Base-by-base conservation (phyloP, 2,888 invertebrate species). In the Dexiosoma caninum region DNA sequence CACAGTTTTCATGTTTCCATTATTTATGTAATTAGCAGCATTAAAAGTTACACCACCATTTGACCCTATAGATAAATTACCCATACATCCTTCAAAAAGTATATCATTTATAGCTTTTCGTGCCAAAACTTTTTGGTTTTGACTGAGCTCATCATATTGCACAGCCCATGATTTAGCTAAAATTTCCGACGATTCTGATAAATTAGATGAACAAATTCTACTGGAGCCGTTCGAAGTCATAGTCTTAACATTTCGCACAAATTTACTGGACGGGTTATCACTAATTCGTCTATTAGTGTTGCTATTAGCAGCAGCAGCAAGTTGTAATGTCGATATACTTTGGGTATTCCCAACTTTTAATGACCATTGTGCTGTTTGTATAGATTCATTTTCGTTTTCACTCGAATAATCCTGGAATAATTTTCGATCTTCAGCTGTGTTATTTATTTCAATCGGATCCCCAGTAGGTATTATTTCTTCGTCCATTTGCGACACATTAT, bases 41-140 rank as follows among this genome's bases (percentile, higher is more conserved):
- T 30, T 32, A n/a, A 57, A 19, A 1, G 30, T 64, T 19, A 81
- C 77, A 16, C 69, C 62, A 23, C 81, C 72, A 53, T 42, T 72
- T 40, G 42, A 19, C 7, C n/a, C 77, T 2, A 81, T 37, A 51
- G 37, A 85, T 69, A 88, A 84, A 64, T 87, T 86, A 5, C 88
- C 88, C 86, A 88, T 85, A 74, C 88, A 88, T 44, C 87, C 88
- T 23, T 88, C 87, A 42, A 88, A 88, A 0, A 88, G 83, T 44
- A 88, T 87, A 71, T 88, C 88, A 1, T 87, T 86, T 9, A 88
- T 88, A 12, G 88, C 88, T 66, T 88, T 88, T 7, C 88, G 83
- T 0, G 88, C 88, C 16, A 87, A 83, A 32, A 88, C 84, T 5
- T 86, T 85, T 57, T 88, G 88, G 37, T 86, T 85, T 12, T 84